Evolutionary conservation across 1,140 invertebrate species (phyloP).

Genomic region (Pectinophora gossypiella): DNA sequence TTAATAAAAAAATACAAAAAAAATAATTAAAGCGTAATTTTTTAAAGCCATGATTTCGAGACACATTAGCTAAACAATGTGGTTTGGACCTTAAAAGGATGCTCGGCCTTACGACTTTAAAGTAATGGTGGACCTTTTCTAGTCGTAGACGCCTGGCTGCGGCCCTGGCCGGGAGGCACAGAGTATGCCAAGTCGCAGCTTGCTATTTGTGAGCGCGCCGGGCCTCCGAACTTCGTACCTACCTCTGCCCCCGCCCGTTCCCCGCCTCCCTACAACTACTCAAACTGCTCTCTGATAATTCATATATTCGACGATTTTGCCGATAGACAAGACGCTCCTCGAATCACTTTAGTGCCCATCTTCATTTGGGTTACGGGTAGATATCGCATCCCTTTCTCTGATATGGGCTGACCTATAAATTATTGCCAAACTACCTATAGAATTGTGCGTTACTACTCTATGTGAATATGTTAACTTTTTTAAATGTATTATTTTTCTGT

Average conservation of each 20-base stretch:
- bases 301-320: slow-evolving; percentile 42
- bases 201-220: slow-evolving; percentile 59
- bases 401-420: no score
- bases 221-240: slow-evolving; percentile 49
- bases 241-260: slow-evolving; percentile 19
- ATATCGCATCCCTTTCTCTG: neutral
- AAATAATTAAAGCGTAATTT: no score
- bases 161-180: slow-evolving; percentile 50
- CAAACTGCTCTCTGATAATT: slow-evolving; percentile 26
- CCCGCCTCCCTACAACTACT: slow-evolving; percentile 28
- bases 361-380: neutral
- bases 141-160: slow-evolving; percentile 16
- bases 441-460: no score
- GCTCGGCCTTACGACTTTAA: no score
- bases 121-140: no score
- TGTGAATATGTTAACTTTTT: no score
- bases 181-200: slow-evolving; percentile 59
- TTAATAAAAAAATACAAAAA: no score
- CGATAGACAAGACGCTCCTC: slow-evolving; percentile 16
- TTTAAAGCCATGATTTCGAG: no score
- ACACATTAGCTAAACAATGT: no score
- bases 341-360: slow-evolving; percentile 15
- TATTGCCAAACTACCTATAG: no score
- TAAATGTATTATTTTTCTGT: no score
- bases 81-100: no score